Evolutionary conservation across 2,888 invertebrate genomes (phyloP).

Genomic region (Tribolium freemani): DNA sequence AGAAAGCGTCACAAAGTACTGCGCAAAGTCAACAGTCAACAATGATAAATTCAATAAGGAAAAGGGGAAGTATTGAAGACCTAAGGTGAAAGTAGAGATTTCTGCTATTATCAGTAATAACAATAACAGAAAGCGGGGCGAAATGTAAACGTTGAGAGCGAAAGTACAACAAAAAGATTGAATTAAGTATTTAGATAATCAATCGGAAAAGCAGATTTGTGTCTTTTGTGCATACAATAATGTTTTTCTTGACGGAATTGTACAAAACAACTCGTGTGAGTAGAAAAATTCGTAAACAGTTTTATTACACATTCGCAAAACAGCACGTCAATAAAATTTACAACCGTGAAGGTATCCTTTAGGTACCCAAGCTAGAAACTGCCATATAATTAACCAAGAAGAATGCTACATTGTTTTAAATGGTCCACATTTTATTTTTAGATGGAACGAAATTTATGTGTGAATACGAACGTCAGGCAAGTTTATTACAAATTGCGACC

Average conservation of each 20-base stretch:
- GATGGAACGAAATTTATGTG: too few relatives aligned
- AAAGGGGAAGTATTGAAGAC: not conserved
- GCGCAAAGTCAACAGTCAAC: conserved; percentile 12
- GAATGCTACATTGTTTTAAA: conserved; percentile 28
- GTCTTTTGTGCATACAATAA: not conserved
- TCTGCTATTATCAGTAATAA: conserved; percentile 25
- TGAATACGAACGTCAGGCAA: too few relatives aligned
- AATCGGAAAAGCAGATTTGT: not conserved
- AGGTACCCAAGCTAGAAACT: conserved; percentile 14
- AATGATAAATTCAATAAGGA: conserved; percentile 26
- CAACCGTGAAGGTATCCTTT: conserved; percentile 21
- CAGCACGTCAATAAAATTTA: conserved; percentile 23
- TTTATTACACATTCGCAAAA: conserved; percentile 24
- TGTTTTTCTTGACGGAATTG: too few relatives aligned
- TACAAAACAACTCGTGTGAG: not conserved
- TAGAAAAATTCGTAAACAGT: conserved; percentile 19
- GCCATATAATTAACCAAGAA: conserved; percentile 21
- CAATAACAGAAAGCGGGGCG: conserved; percentile 2
- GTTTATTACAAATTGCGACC: too few relatives aligned
- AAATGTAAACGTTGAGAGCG: conserved; percentile 1
- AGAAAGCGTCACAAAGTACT: conserved; percentile 5
- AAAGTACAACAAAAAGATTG: conserved; percentile 18
- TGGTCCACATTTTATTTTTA: conserved; percentile 5
- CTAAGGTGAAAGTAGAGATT: conserved; percentile 21
- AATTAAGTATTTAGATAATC: conserved; percentile 7